Percentiles rank a stretch among this genome's conserved stretches.
Conservation (phyloP, 1,140 invertebrate genomes). For the Grapholita molesta region DNA sequence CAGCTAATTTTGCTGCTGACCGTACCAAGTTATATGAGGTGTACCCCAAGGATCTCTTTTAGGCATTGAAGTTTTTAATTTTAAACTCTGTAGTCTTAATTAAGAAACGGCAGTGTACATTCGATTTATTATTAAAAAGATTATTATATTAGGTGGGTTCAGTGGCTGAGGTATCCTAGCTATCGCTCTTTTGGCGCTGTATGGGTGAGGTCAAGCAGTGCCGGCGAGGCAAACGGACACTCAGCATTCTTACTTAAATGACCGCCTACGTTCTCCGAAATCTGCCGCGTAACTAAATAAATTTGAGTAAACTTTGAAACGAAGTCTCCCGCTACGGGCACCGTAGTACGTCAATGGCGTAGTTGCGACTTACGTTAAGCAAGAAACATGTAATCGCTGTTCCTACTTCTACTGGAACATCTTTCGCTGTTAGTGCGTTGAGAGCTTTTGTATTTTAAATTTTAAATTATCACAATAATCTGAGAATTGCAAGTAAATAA, state of each 20-base stretch:
- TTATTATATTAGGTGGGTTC: too few relatives aligned
- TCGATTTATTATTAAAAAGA: too few relatives aligned
- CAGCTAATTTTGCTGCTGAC: too few relatives aligned
- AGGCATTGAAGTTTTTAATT: not conserved
- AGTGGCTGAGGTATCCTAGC: too few relatives aligned
- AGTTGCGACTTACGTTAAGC: slow-evolving; percentile 30
- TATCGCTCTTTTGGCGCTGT: too few relatives aligned
- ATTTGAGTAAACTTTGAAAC: not conserved
- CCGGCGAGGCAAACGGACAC: too few relatives aligned
- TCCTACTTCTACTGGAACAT: not conserved
- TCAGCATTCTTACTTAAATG: too few relatives aligned
- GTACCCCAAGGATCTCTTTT: not conserved
- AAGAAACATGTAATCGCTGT: slow-evolving; percentile 41
- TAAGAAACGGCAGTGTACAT: too few relatives aligned
- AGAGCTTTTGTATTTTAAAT: not conserved
- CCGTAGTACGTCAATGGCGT: slow-evolving; percentile 33
- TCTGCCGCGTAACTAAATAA: not conserved
- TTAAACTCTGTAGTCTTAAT: too few relatives aligned
- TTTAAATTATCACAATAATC: not conserved
- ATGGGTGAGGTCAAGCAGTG: too few relatives aligned
- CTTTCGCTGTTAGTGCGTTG: not conserved
- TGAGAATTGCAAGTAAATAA: not conserved
- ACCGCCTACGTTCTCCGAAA: too few relatives aligned
- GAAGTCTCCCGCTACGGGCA: slow-evolving; percentile 23
- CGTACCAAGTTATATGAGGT: too few relatives aligned